phyloP scores from a whole-genome alignment of 2,113 vertebrate genomes.

The Epinephelus cyanopodus region DNA sequence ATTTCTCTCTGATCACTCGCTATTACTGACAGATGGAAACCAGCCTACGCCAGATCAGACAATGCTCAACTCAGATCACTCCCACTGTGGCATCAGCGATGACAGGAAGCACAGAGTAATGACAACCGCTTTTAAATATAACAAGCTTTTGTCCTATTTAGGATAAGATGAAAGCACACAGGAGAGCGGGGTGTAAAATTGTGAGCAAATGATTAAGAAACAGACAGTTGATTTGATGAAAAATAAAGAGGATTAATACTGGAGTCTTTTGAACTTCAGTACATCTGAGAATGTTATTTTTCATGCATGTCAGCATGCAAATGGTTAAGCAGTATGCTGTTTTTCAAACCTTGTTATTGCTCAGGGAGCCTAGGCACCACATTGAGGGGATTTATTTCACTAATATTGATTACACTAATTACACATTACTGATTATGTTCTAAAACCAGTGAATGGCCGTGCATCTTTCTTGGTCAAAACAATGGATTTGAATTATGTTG shows the following conservation, averaged over 20 bases:
- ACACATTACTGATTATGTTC: slow-evolving; percentile 67
- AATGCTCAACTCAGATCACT: slow-evolving; percentile 70
- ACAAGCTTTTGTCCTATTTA: slow-evolving; percentile 68
- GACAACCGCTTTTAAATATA: slow-evolving; percentile 63
- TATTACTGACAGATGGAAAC: slow-evolving; percentile 76
- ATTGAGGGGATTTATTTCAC: slow-evolving; percentile 54
- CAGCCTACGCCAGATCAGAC: slow-evolving; percentile 72
- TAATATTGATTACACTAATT: slow-evolving; percentile 74
- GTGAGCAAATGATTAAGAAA: slow-evolving; percentile 40
- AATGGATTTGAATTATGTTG: slow-evolving; percentile 45
- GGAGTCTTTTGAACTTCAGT: slow-evolving; percentile 26
- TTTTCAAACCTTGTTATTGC: slow-evolving; percentile 52
- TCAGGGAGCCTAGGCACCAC: slow-evolving; percentile 18
- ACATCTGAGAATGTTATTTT: slow-evolving; percentile 32
- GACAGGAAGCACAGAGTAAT: slow-evolving; percentile 64
- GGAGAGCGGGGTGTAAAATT: slow-evolving; percentile 20
- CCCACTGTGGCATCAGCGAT: slow-evolving; percentile 63
- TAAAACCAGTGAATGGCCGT: slow-evolving; percentile 50
- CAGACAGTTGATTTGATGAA: slow-evolving; percentile 34
- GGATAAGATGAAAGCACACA: slow-evolving; percentile 53
- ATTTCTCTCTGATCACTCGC: slow-evolving; percentile 60
- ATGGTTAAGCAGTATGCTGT: slow-evolving; percentile 40
- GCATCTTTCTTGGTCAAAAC: slow-evolving; percentile 53
- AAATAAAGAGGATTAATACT: slow-evolving; percentile 40
- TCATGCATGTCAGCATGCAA: slow-evolving; percentile 15